phyloP scores from a whole-genome alignment of 2,113 vertebrate species.

The Pristiophorus japonicus region DNA sequence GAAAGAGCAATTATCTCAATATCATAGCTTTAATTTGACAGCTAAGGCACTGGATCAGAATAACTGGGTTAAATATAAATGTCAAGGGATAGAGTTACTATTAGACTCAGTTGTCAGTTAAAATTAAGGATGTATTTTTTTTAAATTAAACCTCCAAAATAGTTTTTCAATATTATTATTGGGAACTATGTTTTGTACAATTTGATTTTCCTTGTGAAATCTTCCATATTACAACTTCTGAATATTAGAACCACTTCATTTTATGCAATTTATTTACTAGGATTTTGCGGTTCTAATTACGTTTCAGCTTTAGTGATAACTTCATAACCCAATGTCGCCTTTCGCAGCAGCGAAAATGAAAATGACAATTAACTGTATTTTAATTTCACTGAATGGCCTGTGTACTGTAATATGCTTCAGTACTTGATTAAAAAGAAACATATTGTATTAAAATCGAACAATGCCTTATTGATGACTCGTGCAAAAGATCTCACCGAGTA shows the following conservation, averaged over 20 bases:
- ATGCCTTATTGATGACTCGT: not conserved
- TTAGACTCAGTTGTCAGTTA: not conserved
- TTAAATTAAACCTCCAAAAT: not conserved
- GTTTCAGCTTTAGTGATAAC: not conserved
- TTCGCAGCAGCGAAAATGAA: not conserved
- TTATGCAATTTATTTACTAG: not conserved
- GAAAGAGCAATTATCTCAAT: conserved; percentile 23
- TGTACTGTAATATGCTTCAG: not conserved
- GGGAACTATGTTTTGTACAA: not conserved
- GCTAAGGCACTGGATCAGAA: not conserved
- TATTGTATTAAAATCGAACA: not conserved
- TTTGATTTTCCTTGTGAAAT: conserved; percentile 15
- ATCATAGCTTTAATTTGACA: conserved; percentile 34
- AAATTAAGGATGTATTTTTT: conserved; percentile 16
- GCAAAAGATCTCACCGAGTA: no score
- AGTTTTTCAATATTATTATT: not conserved
- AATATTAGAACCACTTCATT: not conserved
- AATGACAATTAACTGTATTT: conserved; percentile 13
- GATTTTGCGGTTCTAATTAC: not conserved
- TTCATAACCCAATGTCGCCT: not conserved
- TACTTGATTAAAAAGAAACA: not conserved
- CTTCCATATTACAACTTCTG: not conserved
- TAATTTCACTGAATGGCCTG: not conserved
- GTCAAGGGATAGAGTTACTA: conserved; percentile 23
- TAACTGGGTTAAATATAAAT: conserved; percentile 30